Evolutionary conservation across 2,888 invertebrate genomes (phyloP), one percentile per base, ranked within the genome.

Genomic region (Embidobia sp.): DNA sequence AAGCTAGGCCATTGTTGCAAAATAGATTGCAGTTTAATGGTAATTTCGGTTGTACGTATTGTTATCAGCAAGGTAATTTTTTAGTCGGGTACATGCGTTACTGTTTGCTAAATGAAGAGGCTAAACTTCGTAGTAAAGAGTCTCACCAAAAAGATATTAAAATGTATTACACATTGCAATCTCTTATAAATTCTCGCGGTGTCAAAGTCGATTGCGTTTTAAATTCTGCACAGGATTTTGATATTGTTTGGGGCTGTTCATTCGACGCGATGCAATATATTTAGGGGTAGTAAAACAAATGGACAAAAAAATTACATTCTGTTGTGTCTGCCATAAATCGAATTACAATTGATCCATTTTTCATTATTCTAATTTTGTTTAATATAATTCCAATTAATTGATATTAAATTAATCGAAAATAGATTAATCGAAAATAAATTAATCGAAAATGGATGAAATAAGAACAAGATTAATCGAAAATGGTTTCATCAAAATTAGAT

Each of bases 171-270:
- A 11, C 19, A 16, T 18, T 6, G 5, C 49, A 15, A 16, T 44
- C 37, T 10, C 40, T 22, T 10, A 16, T 57, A 31, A 59, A 35
- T 33, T 49, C 26, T n/a, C 22, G 29, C 6, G 61, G 67, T 13
- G 61, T 75, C 5, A 69, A 75, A 40, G 73, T 48, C n/a, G 10
- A 46, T 22, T 69, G 55, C 8, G 22, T 53, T 8, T 74, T 74
- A 6, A 13, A 8, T 13, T 18, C 8, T 6, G 37, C 57, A 10
- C 48, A 18, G 5, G 6, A 73, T 22, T 46, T 79, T 61, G 70
- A 79, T 48, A 63, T 69, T 40, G 57, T 77, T 22, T 77, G 74
- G 70, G 48, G 74, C 5, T 79, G 69, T 40, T 19, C 77, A 7
- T 53, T 63, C n/a, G 77, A 79, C 27, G 40, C 59, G 8, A 55